These are phyloP conservation scores for Lumbricus terrestris DNA, from an alignment of 2,888 invertebrate genomes.

Conservation along the genomic window DNA sequence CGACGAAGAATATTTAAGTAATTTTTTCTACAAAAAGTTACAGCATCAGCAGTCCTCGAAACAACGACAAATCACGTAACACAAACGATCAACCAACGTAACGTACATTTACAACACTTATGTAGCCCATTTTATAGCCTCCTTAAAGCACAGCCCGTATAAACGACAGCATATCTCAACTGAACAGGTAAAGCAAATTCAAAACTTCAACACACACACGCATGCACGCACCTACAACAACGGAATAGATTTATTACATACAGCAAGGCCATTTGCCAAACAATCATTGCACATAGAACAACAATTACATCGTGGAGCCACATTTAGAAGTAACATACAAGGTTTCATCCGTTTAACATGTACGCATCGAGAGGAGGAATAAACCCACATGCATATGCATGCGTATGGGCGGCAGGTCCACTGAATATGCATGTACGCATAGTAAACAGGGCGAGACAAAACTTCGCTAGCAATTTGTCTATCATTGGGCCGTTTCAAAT, in stretches of 20 bases:
- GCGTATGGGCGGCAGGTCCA: too few species aligned
- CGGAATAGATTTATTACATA: background rate
- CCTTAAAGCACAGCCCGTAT: background rate
- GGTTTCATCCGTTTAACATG: too few species aligned
- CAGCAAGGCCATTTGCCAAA: background rate
- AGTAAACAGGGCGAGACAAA: too few species aligned
- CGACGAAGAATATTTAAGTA: background rate
- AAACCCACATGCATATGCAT: too few species aligned
- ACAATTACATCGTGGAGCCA: background rate
- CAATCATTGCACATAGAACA: background rate
- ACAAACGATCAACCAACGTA: background rate
- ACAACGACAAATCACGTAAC: background rate
- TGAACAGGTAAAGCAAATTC: background rate
- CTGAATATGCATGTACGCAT: too few species aligned
- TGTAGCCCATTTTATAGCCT: background rate
- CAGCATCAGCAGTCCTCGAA: too few species aligned
- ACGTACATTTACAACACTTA: background rate
- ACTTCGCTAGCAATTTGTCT: too few species aligned
- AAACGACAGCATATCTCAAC: background rate
- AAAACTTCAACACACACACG: background rate
- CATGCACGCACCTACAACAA: too few species aligned
- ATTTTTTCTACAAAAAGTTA: background rate
- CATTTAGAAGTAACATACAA: too few species aligned
- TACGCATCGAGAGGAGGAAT: too few species aligned
- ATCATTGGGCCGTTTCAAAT: too few species aligned